Evolutionary conservation across 1,140 invertebrate species (phyloP).

Genomic region (Anastrepha ludens): DNA sequence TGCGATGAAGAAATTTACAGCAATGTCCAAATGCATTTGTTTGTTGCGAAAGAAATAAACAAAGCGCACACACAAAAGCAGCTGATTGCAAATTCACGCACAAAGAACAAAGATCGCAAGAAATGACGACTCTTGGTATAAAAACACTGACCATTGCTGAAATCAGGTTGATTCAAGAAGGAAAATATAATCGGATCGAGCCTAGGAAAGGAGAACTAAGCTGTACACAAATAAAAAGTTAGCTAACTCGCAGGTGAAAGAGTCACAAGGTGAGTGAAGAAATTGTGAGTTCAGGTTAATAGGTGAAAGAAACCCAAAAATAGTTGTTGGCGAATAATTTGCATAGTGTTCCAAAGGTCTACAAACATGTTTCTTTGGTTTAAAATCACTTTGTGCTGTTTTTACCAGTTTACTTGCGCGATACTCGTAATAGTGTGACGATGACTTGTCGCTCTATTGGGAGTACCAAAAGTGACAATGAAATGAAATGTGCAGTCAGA

Average conservation of each 20-base stretch:
- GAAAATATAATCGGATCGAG: neutral
- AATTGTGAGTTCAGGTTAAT: neutral
- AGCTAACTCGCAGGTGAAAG: neutral
- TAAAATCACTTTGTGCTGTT: neutral
- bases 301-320: neutral
- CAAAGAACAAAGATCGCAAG: slow-evolving; percentile 12
- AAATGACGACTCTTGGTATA: neutral
- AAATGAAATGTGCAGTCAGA: neutral
- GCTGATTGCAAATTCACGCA: neutral
- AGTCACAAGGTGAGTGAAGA: neutral
- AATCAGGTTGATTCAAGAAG: slow-evolving; percentile 23
- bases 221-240: neutral
- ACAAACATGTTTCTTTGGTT: neutral
- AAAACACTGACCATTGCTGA: slow-evolving; percentile 9
- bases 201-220: neutral
- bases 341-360: neutral
- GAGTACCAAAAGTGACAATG: neutral
- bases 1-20: neutral
- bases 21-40: neutral
- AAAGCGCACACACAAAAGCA: slow-evolving; percentile 25
- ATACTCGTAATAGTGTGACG: neutral
- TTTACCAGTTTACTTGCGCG: neutral
- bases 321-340: neutral
- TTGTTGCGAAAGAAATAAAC: slow-evolving; percentile 17
- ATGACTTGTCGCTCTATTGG: neutral